Base-by-base conservation (phyloP, 2,797 vertebrate genomes). In the Amblyraja radiata region DNA sequence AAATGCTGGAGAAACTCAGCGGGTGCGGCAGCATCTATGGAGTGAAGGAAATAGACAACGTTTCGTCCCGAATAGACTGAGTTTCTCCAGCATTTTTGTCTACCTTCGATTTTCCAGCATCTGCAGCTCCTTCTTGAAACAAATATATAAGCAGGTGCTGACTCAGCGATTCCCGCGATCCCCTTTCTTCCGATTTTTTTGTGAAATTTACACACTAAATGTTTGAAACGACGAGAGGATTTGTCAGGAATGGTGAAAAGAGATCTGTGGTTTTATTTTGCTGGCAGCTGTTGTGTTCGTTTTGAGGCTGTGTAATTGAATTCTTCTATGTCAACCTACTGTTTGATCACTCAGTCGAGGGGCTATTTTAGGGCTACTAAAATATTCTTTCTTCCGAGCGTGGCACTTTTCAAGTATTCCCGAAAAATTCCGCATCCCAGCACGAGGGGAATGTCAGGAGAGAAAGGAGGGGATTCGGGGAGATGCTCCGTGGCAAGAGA, bases 341-440 rank as follows among this genome's bases (percentile, higher is more conserved):
- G 95, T 96, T 96, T 95, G 90, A 95, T 94, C 94, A 94, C 94
- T 94, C 94, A 95, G 95, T 95, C 94, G 95, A 93, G 93, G 93
- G 93, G 93, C 93, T 96, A 94, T 96, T 96, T 94, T 94, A 95
- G 95, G 93, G 93, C 94, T 32, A 32, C 32, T 32, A 32, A 94
- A 93, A 93, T 94, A 93, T 93, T 94, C 71, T 93, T 93, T 93
- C 94, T 95, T 94, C 93, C 94, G 46, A 94, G 93, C 95, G 95
- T 94, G 96, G 95, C 11, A 68, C 95, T 97, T 98, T 97, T 97
- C 95, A 95, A 97, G 97, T 97, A 98, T 98, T 97, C 97, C 94
- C 98, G 97, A 97, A 97, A 98, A 98, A 99, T 98, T 98, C 97
- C 97, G 97, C 97, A 97, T 96, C 96, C 96, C 96, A 94, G 94